Conservation (phyloP, 2,797 vertebrate species). For the Danio aesculapii region DNA sequence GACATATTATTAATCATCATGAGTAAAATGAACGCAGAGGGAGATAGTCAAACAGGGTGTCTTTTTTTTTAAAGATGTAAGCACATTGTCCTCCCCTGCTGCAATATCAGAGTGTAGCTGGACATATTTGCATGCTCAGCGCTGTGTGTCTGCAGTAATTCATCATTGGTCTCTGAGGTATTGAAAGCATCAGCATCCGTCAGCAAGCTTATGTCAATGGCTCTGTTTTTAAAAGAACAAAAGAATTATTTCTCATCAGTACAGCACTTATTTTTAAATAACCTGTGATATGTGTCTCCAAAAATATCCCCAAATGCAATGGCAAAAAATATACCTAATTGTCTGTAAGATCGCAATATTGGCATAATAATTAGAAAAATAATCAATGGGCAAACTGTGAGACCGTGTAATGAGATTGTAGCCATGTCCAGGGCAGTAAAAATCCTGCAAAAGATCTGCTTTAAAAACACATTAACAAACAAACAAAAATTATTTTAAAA, state of each 20-base stretch:
- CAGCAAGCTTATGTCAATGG: slow-evolving; percentile 85
- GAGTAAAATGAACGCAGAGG: slow-evolving; percentile 76
- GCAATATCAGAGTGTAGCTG: slow-evolving; percentile 77
- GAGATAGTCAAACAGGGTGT: slow-evolving; percentile 58
- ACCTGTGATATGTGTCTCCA: slow-evolving; percentile 21
- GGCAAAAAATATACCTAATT: neutral
- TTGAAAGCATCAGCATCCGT: slow-evolving; percentile 84
- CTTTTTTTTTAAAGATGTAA: slow-evolving; percentile 55
- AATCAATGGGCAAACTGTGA: slow-evolving; percentile 29
- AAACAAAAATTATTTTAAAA: too few relatives aligned
- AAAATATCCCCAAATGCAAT: slow-evolving; percentile 38
- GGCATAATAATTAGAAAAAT: slow-evolving; percentile 30
- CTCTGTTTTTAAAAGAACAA: slow-evolving; percentile 72
- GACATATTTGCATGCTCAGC: slow-evolving; percentile 84
- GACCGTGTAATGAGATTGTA: slow-evolving; percentile 9
- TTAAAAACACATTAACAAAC: neutral
- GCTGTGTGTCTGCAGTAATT: slow-evolving; percentile 86
- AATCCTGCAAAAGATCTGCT: neutral
- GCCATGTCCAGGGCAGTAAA: neutral
- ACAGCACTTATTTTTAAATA: slow-evolving; percentile 56
- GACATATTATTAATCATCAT: slow-evolving; percentile 50
- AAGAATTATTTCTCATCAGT: slow-evolving; percentile 63
- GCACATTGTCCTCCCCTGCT: slow-evolving; percentile 60
- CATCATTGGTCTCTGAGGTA: slow-evolving; percentile 84
- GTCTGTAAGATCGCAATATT: slow-evolving; percentile 20